phyloP scores from a whole-genome alignment of 2,888 invertebrate genomes.

The Tetramorium bicarinatum region DNA sequence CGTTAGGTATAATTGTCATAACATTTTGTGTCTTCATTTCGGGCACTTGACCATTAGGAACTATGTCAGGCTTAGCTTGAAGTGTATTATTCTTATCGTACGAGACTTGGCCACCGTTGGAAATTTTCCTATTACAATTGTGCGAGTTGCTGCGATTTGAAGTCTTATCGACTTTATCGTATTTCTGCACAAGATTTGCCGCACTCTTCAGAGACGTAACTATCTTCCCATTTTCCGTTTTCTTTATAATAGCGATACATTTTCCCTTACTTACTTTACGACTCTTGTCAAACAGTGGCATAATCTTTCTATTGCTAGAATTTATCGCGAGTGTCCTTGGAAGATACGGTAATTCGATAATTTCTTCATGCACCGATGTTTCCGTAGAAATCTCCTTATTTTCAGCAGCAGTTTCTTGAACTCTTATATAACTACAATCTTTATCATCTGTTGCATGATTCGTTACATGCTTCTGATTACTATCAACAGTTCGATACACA shows the following conservation, averaged over 20 bases:
- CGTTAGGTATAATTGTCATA: conserved; percentile 59
- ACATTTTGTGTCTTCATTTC: conserved; percentile 48
- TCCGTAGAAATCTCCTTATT: not conserved
- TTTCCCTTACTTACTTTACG: not conserved
- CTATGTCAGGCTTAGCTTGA: not conserved
- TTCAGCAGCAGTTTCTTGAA: not conserved
- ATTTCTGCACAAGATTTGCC: not conserved
- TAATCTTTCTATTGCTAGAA: not conserved
- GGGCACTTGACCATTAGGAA: not conserved
- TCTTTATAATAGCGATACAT: not conserved
- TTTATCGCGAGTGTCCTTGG: conserved; percentile 20
- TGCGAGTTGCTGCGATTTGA: not conserved
- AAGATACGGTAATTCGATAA: conserved; percentile 49
- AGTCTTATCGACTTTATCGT: not conserved
- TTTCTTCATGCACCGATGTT: not conserved
- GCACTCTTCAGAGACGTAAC: not conserved
- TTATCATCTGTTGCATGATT: not conserved
- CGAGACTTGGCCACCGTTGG: fast-evolving
- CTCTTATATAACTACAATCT: not conserved
- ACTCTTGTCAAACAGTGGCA: too few relatives aligned
- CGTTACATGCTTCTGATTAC: not conserved
- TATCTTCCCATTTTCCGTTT: not conserved
- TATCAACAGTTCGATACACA: not conserved
- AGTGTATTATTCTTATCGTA: not conserved
- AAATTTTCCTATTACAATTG: not conserved